These are phyloP conservation scores for Eilema griseolum DNA, from an alignment of 2,888 invertebrate genomes.

Conservation along the genomic window DNA sequence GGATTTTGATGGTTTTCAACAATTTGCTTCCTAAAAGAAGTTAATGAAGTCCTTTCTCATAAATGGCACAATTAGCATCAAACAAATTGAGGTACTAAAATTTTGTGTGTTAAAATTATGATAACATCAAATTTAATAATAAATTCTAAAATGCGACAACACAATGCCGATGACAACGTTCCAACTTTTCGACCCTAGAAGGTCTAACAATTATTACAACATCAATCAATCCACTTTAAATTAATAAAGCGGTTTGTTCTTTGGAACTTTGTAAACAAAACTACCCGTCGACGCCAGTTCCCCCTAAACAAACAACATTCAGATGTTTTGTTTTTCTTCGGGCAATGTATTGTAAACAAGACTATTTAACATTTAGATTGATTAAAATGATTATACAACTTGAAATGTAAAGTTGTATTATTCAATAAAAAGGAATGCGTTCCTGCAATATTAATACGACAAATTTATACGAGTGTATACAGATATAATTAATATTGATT, in stretches of 20 bases:
- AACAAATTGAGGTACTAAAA: neutral
- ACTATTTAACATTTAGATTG: constrained; percentile 6
- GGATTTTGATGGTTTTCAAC: too few relatives aligned
- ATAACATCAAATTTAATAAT: neutral
- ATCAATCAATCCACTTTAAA: constrained; percentile 38
- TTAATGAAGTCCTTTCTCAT: too few relatives aligned
- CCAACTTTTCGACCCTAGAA: constrained; percentile 10
- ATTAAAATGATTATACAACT: neutral
- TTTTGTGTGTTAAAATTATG: neutral
- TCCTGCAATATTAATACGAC: neutral
- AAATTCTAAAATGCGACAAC: neutral
- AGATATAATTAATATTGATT: too few relatives aligned
- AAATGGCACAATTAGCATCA: neutral
- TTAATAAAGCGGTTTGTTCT: constrained; percentile 39
- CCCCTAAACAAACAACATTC: constrained; percentile 40
- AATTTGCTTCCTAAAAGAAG: neutral
- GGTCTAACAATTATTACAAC: constrained; percentile 25
- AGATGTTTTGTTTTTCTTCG: constrained; percentile 33
- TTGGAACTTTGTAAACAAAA: constrained; percentile 22
- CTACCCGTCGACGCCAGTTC: constrained; percentile 15
- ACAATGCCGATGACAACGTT: constrained; percentile 5
- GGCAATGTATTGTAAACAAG: constrained; percentile 26
- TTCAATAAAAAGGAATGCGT: neutral
- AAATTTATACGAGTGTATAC: neutral
- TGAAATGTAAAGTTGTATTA: neutral